Evolutionary conservation across 2,888 invertebrate species (phyloP).

Genomic region (Dryadula phaetusa): DNA sequence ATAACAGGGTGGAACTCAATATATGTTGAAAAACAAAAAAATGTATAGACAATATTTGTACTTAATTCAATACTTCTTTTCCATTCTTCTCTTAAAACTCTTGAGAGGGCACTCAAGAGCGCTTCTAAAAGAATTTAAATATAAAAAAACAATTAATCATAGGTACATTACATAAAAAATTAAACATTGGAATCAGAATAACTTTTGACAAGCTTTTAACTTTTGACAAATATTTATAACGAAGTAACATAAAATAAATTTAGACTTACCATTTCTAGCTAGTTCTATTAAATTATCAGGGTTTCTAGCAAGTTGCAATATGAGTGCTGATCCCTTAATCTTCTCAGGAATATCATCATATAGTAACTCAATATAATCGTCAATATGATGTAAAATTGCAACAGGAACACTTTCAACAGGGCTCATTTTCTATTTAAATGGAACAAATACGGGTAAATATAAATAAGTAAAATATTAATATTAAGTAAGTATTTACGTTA

Average conservation of each 20-base stretch:
- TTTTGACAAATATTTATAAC: too few species aligned
- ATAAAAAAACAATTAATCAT: not conserved
- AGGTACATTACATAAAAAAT: too few species aligned
- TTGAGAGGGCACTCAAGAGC: conserved; percentile 95
- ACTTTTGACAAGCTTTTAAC: too few species aligned
- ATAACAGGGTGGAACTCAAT: conserved; percentile 97
- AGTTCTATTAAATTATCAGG: conserved; percentile 97
- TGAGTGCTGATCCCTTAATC: conserved; percentile 95
- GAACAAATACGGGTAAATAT: not conserved
- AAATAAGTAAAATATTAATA: not conserved
- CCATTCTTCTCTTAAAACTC: conserved; percentile 99
- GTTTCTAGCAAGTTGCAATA: conserved; percentile 95
- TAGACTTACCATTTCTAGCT: conserved; percentile 92
- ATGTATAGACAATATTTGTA: conserved; percentile 97
- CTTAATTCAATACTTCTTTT: conserved; percentile 97
- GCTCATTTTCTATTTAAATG: conserved; percentile 61
- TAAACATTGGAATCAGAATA: too few species aligned
- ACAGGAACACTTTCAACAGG: conserved; percentile 84
- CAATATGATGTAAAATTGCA: conserved; percentile 91
- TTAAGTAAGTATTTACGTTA: not conserved
- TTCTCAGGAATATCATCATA: conserved; percentile 98
- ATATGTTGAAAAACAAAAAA: conserved; percentile 98
- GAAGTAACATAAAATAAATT: not conserved
- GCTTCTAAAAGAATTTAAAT: conserved; percentile 87
- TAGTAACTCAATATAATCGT: conserved; percentile 97